phyloP scores from a whole-genome alignment of 2,113 vertebrate genomes.

The Nasalis larvatus region DNA sequence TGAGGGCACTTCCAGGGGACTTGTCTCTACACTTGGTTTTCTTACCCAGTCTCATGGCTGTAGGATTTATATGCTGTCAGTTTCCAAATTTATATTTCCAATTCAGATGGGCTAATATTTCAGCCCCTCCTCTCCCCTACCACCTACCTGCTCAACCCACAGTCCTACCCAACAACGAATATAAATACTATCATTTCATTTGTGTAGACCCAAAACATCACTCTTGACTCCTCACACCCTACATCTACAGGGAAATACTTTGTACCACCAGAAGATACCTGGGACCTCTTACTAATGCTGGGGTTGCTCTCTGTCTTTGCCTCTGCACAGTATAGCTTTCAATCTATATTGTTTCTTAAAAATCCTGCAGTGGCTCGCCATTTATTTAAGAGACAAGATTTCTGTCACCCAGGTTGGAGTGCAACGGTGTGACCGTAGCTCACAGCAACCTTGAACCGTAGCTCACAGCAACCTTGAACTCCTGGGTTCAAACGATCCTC shows the following conservation, averaged over 20 bases:
- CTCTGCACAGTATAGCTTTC: background rate
- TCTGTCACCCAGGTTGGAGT: too few species aligned
- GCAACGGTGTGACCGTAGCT: too few species aligned
- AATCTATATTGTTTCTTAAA: background rate
- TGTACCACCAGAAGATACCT: background rate
- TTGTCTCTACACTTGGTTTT: background rate
- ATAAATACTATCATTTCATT: background rate
- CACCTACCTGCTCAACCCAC: background rate
- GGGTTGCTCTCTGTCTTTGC: background rate
- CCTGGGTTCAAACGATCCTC: too few species aligned
- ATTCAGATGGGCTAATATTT: background rate
- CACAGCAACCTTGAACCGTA: too few species aligned
- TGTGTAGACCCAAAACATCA: background rate
- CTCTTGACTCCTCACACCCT: background rate
- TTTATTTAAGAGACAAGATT: background rate
- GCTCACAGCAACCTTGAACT: too few species aligned
- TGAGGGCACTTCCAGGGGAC: background rate
- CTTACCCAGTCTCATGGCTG: background rate
- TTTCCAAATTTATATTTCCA: background rate
- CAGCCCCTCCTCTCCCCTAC: rapidly evolving
- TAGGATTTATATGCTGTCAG: background rate
- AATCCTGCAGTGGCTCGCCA: background rate
- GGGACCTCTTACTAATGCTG: background rate
- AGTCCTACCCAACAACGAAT: background rate
- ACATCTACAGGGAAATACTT: background rate